Base-by-base conservation (phyloP, 1,140 invertebrate species). In the Elymnias hypermnestra region DNA sequence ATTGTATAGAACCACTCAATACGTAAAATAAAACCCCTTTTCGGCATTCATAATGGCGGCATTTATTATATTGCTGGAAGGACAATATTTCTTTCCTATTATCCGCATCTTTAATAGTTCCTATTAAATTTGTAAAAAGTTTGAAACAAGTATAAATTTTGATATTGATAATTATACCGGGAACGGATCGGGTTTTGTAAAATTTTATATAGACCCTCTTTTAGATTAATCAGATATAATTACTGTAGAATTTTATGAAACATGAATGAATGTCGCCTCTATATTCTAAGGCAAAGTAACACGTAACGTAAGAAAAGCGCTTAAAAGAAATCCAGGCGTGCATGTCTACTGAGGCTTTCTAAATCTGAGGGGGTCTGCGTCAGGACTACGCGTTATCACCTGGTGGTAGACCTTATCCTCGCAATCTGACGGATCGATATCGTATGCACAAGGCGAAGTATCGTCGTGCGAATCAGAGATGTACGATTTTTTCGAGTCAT, bases 321-420 rank as follows among this genome's bases (percentile, higher is more conserved):
- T 65, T 48, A 82, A 79, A 82, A 81, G 68, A 81, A 81, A 76
- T 56, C 49, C 63, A 78, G 65, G 81, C 81, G 81, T 85, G 81
- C 81, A 83, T 52, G 60, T 71, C 72, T 83, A 83, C 76, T 69
- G 61, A 78, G 76, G 76, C 76, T 57, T 72, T 71, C 67, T 81
- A 82, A 54, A 31, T 57, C 62, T 64, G 51, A 70, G 59, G 70
- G 67, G 59, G 52, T 72, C 64, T 67, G 75, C 72, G 63, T 74
- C 74, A 63, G 56, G 51, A 77, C 82, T 82, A 73, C 67, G 64
- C 67, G 62, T 52, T 62, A 65, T 75, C 77, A 85, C 82, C 82
- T 85, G 81, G 49, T 72, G 81, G 66, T 79, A 85, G 60, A 59
- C 50, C 72, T 79, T 85, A 75, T 85, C 82, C 66, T 83, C 78